These are phyloP conservation scores for Panurus biarmicus DNA, from an alignment of 2,113 vertebrate species.

Conservation along the genomic window DNA sequence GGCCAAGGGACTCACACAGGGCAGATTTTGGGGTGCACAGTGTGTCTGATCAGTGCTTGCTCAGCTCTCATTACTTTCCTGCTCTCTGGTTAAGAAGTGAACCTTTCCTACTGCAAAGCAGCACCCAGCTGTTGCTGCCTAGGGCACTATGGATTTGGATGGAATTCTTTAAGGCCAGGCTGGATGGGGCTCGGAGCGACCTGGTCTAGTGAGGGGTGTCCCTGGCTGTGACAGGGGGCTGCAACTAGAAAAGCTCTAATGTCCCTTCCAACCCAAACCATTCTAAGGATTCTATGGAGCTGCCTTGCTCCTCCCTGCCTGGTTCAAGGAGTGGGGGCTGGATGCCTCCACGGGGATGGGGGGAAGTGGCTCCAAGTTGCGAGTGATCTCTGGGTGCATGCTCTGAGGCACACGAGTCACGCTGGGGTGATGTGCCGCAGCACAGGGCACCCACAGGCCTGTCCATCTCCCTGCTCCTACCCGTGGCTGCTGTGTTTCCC, in stretches of 20 bases:
- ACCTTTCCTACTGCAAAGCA: not conserved
- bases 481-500: not conserved
- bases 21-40: not conserved
- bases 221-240: not conserved
- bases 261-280: not conserved
- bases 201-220: not conserved
- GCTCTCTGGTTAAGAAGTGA: not conserved
- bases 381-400: not conserved
- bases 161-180: not conserved
- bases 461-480: not conserved
- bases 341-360: not conserved
- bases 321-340: accelerated
- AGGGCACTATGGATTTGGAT: accelerated
- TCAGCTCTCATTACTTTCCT: not conserved
- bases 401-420: not conserved
- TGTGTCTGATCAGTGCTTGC: not conserved
- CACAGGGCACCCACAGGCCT: accelerated
- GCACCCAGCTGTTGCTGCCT: not conserved
- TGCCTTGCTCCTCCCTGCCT: not conserved
- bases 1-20: not conserved
- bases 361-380: too few species aligned
- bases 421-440: accelerated
- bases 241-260: not conserved
- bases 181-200: not conserved
- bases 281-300: not conserved